Evolutionary conservation across 2,888 invertebrate species (phyloP).

Genomic region (Apamea crenata): DNA sequence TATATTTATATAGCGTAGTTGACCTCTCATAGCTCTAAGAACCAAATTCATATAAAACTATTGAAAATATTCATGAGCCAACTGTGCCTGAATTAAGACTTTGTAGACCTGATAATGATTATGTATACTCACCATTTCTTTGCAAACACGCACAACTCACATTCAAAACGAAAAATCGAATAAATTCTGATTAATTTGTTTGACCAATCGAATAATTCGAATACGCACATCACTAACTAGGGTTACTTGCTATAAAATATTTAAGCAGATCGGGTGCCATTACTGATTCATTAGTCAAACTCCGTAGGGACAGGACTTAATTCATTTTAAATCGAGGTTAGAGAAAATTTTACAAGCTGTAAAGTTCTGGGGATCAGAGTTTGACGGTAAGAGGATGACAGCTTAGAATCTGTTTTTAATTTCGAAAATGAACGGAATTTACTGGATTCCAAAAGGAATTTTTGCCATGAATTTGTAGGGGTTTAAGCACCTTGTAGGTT

Average conservation of each 20-base stretch:
- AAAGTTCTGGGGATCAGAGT: conserved; percentile 60
- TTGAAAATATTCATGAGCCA: not conserved
- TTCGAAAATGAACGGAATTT: conserved; percentile 27
- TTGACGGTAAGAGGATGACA: conserved; percentile 38
- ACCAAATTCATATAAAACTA: not conserved
- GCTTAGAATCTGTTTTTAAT: conserved; percentile 45
- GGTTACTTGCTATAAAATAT: conserved; percentile 62
- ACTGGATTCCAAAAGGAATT: not conserved
- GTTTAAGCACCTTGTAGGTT: not conserved
- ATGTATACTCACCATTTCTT: not conserved
- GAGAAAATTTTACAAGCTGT: conserved; percentile 61
- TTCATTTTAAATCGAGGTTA: conserved; percentile 68
- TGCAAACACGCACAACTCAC: not conserved
- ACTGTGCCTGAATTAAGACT: too few species aligned
- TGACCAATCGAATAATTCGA: conserved; percentile 12
- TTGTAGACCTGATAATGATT: not conserved
- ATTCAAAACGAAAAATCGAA: not conserved
- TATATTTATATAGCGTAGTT: not conserved
- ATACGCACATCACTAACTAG: conserved; percentile 22
- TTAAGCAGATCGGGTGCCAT: conserved; percentile 66
- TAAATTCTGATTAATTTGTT: not conserved
- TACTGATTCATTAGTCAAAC: conserved; percentile 71
- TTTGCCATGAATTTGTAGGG: not conserved
- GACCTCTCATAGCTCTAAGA: not conserved
- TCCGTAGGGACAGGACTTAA: conserved; percentile 62